These are phyloP conservation scores for Ochlodes sylvanus DNA, from an alignment of 2,888 invertebrate genomes.

Conservation along the genomic window DNA sequence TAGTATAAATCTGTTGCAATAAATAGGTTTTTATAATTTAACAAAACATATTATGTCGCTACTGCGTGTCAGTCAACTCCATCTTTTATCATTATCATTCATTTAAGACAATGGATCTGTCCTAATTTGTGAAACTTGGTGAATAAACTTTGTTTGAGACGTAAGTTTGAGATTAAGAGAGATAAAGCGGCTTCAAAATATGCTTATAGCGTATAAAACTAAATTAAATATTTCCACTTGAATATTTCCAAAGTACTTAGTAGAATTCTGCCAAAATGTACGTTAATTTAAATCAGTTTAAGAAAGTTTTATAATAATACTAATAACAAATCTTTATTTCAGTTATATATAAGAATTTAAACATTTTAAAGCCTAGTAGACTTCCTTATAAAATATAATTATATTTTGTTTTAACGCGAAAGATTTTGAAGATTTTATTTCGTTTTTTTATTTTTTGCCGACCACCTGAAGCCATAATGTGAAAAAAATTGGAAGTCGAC, in stretches of 20 bases:
- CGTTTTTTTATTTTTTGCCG: neutral
- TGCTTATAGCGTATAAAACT: neutral
- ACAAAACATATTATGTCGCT: neutral
- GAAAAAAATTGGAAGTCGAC: too few species aligned
- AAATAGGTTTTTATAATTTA: neutral
- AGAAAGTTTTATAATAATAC: neutral
- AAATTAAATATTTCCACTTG: slow-evolving; percentile 12
- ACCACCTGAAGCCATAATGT: too few species aligned
- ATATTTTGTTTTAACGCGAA: too few species aligned
- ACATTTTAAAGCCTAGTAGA: too few species aligned
- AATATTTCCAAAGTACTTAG: slow-evolving; percentile 6
- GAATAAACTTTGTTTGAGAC: slow-evolving; percentile 13
- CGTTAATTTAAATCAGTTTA: neutral
- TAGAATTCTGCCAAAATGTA: neutral
- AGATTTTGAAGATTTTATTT: neutral
- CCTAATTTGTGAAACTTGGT: neutral
- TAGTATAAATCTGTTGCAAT: too few species aligned
- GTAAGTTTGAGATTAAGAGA: slow-evolving; percentile 14
- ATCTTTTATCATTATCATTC: neutral
- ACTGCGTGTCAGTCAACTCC: neutral
- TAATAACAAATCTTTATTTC: too few species aligned
- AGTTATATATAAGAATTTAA: too few species aligned
- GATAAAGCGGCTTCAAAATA: slow-evolving; percentile 2
- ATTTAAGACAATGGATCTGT: slow-evolving; percentile 9
- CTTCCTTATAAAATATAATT: too few species aligned